Evolutionary conservation across 2,797 vertebrate species (phyloP).

Genomic region (Mycteria americana): DNA sequence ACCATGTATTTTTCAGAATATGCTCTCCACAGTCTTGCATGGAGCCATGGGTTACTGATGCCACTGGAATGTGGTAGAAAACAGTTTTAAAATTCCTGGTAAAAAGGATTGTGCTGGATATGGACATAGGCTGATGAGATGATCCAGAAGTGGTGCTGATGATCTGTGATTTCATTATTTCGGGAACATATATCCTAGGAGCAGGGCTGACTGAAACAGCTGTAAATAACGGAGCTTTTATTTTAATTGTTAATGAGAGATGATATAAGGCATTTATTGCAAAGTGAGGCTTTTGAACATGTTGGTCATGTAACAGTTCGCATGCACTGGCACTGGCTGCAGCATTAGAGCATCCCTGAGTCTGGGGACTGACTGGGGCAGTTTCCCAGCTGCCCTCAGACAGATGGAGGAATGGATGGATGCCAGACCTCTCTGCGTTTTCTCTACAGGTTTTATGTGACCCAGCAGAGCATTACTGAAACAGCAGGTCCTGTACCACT

Average conservation of each 20-base stretch:
- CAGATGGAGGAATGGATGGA: constrained; percentile 37
- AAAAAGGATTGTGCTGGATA: neutral
- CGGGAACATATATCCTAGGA: neutral
- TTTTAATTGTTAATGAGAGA: neutral
- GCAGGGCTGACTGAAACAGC: neutral
- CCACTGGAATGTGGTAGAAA: neutral
- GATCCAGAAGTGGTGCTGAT: neutral
- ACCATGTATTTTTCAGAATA: neutral
- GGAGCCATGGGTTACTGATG: neutral
- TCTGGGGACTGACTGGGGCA: neutral
- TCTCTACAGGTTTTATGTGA: constrained; percentile 43
- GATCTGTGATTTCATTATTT: neutral
- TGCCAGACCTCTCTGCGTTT: constrained; percentile 13
- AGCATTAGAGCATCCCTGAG: neutral
- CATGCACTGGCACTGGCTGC: neutral
- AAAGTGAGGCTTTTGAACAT: neutral
- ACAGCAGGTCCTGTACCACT: constrained; percentile 40
- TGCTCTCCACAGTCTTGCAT: neutral
- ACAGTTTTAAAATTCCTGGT: neutral
- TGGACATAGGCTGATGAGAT: neutral
- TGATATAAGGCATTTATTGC: neutral
- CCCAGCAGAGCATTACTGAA: constrained; percentile 39
- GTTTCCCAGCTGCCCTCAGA: constrained; percentile 32
- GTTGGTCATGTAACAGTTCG: neutral
- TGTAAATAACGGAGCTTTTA: neutral